Evolutionary conservation across 2,797 vertebrate genomes (phyloP).

Genomic region (Heliangelus exortis): DNA sequence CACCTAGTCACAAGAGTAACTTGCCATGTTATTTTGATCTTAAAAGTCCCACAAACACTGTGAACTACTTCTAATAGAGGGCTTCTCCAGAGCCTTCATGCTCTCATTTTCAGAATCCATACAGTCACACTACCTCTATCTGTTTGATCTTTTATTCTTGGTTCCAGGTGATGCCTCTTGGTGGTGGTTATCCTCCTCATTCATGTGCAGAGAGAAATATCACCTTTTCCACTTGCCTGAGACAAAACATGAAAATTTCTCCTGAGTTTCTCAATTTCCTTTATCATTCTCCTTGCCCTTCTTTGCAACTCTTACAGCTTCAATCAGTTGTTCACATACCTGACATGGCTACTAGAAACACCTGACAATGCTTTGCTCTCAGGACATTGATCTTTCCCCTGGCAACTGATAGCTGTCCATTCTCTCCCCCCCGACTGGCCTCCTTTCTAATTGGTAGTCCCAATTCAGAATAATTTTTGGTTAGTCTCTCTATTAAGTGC

Average conservation of each 20-base stretch:
- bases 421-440: neutral
- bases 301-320: neutral
- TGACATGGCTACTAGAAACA: neutral
- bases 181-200: neutral
- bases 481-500: neutral
- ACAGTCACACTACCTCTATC: neutral
- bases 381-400: neutral
- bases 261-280: neutral
- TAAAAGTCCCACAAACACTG: neutral
- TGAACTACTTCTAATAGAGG: neutral
- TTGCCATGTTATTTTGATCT: neutral
- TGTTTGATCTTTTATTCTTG: neutral
- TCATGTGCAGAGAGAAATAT: neutral
- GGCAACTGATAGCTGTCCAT: neutral
- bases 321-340: neutral
- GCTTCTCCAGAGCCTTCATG: neutral
- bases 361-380: neutral
- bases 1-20: neutral
- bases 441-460: neutral
- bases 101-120: neutral
- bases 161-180: neutral
- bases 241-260: neutral
- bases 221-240: neutral
- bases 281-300: neutral
- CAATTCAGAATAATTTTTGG: neutral